Percentiles rank a stretch among this genome's conserved stretches.
These are phyloP conservation scores for Vireo griseus DNA, from an alignment of 2,797 vertebrate species.

Conservation along the genomic window DNA sequence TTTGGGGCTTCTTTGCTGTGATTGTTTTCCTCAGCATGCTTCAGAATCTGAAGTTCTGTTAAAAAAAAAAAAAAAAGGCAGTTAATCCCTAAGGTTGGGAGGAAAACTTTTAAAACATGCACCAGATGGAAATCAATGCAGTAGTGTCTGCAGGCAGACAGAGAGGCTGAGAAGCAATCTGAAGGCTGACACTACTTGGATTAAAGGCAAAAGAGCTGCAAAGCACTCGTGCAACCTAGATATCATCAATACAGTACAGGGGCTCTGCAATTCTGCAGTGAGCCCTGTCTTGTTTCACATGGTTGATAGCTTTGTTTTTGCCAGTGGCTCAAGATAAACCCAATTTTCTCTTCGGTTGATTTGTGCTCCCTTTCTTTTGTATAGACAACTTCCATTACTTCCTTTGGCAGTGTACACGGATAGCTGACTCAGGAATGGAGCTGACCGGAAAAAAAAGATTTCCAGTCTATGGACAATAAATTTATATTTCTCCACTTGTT, in stretches of 20 bases:
- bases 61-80: background rate
- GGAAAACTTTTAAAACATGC: conserved; percentile 1
- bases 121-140: conserved; percentile 38
- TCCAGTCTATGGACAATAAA: background rate
- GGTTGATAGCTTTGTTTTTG: background rate
- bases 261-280: background rate
- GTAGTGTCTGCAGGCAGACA: conserved; percentile 10
- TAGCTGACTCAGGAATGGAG: background rate
- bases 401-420: background rate
- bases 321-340: conserved; percentile 3
- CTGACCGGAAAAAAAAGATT: background rate
- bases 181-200: background rate
- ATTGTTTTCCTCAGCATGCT: background rate
- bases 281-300: background rate
- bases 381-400: conserved; percentile 25
- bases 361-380: conserved; percentile 17
- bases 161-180: background rate
- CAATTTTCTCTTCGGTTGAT: conserved; percentile 14
- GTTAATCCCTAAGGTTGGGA: background rate
- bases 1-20: conserved; percentile 39
- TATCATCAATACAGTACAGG: background rate
- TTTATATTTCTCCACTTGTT: background rate
- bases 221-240: background rate
- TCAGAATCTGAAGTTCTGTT: background rate
- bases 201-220: background rate